Base-by-base conservation (phyloP, 2,797 vertebrate species). In the Hylomyscus alleni region DNA sequence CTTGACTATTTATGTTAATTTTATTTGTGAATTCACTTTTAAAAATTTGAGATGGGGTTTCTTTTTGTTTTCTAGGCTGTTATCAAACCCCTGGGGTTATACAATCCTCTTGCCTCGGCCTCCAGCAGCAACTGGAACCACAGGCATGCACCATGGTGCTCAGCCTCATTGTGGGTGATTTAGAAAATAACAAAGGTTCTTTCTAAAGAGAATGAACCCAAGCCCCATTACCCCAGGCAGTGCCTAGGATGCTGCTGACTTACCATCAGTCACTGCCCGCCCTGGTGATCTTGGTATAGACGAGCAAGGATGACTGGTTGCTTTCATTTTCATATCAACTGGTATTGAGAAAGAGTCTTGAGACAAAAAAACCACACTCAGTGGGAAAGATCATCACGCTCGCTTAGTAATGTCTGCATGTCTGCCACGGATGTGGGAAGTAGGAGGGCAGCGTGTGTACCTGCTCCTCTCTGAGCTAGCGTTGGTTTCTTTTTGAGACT, bases 301-400 rank as follows among this genome's bases (percentile, higher is more conserved):
- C 26, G 88, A 29, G 34, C 84, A 80, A 76, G 58, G 81, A 26
- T 60, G 60, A 88, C 56, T 73, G 83, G 47, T 31, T 22, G 77
- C 80, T 87, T 90, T 94, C 90, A 77, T 75, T 73, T 73, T 93
- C 87, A 14, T 11, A 52, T 94, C 81, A 82, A 0, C 69, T 34
- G 40, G 72, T 76, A 6, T 62, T 69, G 60, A 90, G 84, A 88
- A 85, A 60, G 47, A 37, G 40, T 34, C 52, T 72, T 80, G 90
- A 86, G 81, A 52, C 47, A n/a, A 24, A 34, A 34, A 44, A 72
- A 0, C 40, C 62, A 20, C 22, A 22, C 50, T 82, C 54, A 0
- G 0, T 44, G 80, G 83, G 73, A 50, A 84, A 69, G 83, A 31
- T 29, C n/a, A 17, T 12, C 9, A 4, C 54, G 44, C 47, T 86